A percentile compares a stretch with the other conserved stretches of the same genome.
Evolutionary conservation across 53 echinoderm and acorn worm species (phyloP).

Genomic region (Stichopus horrens): DNA sequence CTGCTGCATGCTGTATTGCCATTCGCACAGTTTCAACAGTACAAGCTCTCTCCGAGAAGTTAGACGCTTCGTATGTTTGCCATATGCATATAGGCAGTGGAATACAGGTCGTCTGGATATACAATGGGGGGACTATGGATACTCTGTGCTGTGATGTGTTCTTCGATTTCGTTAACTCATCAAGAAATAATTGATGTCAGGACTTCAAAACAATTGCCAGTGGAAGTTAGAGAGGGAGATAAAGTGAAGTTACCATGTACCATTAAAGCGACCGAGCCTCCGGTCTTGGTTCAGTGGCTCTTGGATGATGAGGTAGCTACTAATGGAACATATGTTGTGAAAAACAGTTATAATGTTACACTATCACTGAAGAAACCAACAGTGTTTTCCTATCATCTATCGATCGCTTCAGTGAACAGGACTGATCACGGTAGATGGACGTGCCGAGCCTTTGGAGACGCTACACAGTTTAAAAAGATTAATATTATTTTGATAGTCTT

Average conservation of each 20-base stretch:
- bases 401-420: not conserved
- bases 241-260: not conserved
- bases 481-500: not conserved
- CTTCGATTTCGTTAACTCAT: not conserved
- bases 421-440: constrained; percentile 34
- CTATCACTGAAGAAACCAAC: not conserved
- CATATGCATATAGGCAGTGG: too few species aligned
- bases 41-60: too few species aligned
- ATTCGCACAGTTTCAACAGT: too few species aligned
- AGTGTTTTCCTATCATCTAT: not conserved
- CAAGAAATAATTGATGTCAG: not conserved
- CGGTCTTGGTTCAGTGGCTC: not conserved
- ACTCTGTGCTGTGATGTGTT: not conserved
- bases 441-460: not conserved
- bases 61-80: too few species aligned
- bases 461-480: not conserved
- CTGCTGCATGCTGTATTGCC: too few species aligned
- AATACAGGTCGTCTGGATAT: not conserved
- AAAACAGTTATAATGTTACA: not conserved
- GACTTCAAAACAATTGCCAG: not conserved
- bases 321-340: not conserved
- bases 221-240: not conserved
- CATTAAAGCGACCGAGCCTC: not conserved
- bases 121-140: constrained; percentile 26
- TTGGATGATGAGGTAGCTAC: not conserved